These are phyloP conservation scores for Caenorhabditis brenneri DNA, from an alignment of 1,140 invertebrate genomes.

Conservation along the genomic window DNA sequence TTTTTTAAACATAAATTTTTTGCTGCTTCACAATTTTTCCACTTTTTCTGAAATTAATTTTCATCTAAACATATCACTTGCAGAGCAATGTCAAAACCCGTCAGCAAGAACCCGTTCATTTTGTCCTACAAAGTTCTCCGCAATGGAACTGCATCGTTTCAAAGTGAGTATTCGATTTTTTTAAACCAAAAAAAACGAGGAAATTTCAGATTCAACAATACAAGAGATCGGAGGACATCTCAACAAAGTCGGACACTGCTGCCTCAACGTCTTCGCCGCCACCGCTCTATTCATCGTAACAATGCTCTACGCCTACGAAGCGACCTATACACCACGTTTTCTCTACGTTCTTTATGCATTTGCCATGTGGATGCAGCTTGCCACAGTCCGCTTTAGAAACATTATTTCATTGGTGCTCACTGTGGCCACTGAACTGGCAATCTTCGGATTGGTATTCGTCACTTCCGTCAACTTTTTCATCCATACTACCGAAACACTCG, in stretches of 20 bases:
- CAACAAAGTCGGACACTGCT: neutral
- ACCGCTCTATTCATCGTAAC: neutral
- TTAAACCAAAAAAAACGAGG: no score
- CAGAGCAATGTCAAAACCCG: neutral
- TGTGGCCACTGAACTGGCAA: neutral
- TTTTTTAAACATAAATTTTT: no score
- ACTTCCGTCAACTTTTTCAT: no score
- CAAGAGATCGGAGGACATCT: neutral
- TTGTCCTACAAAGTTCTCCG: constrained; percentile 12
- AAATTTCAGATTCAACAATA: neutral
- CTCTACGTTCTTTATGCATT: neutral
- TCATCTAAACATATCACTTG: no score
- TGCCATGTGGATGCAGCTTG: constrained; percentile 26
- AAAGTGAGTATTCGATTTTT: no score
- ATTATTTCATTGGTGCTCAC: neutral
- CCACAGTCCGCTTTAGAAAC: neutral
- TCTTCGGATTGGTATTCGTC: neutral
- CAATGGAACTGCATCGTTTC: neutral
- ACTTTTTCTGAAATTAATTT: no score
- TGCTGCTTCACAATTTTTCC: no score
- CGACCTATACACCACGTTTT: neutral
- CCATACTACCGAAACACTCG: neutral
- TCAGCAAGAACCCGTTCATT: neutral
- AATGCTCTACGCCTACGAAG: neutral
- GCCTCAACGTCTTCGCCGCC: constrained; percentile 4